Percentiles rank a stretch among this genome's conserved stretches.
Evolutionary conservation across 2,888 invertebrate genomes (phyloP).

Genomic region (Polyploca ridens): DNA sequence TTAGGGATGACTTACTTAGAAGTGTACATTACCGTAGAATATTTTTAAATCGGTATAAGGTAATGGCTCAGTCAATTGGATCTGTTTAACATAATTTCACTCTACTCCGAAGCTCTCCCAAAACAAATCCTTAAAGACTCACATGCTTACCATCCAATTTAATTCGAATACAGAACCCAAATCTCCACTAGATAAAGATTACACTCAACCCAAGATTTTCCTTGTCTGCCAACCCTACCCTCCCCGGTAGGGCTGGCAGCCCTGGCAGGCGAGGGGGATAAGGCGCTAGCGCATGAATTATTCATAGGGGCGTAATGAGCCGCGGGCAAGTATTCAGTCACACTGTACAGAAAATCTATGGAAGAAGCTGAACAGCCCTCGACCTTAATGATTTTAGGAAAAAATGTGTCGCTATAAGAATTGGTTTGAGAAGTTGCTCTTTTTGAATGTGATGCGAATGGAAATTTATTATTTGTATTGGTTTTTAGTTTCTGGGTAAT

Average conservation of each 20-base stretch:
- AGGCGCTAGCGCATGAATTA: slow-evolving; percentile 70
- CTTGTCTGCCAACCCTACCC: slow-evolving; percentile 8
- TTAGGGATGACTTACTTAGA: neutral
- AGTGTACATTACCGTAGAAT: no score
- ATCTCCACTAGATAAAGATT: slow-evolving; percentile 10
- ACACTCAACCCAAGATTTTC: slow-evolving; percentile 8
- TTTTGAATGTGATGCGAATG: slow-evolving; percentile 16
- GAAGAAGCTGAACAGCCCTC: slow-evolving; percentile 36
- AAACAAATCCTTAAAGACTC: slow-evolving; percentile 18
- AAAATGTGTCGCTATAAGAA: slow-evolving; percentile 32
- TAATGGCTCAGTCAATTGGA: no score
- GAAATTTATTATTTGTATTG: slow-evolving; percentile 10
- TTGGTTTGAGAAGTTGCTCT: slow-evolving; percentile 11
- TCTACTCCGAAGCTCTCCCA: neutral
- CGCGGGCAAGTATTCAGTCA: slow-evolving; percentile 66
- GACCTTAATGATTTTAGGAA: slow-evolving; percentile 57
- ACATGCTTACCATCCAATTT: slow-evolving; percentile 8
- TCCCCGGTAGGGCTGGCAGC: neutral
- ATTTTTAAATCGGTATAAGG: no score
- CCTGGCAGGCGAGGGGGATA: slow-evolving; percentile 18
- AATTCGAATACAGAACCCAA: neutral
- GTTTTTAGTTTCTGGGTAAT: slow-evolving; percentile 15
- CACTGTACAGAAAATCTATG: slow-evolving; percentile 54
- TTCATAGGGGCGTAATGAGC: slow-evolving; percentile 78
- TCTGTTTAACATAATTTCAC: neutral